A percentile compares a stretch with the other conserved stretches of the same genome.
Evolutionary conservation across 2,888 invertebrate species (phyloP).

Genomic region (Leptinotarsa juncta): DNA sequence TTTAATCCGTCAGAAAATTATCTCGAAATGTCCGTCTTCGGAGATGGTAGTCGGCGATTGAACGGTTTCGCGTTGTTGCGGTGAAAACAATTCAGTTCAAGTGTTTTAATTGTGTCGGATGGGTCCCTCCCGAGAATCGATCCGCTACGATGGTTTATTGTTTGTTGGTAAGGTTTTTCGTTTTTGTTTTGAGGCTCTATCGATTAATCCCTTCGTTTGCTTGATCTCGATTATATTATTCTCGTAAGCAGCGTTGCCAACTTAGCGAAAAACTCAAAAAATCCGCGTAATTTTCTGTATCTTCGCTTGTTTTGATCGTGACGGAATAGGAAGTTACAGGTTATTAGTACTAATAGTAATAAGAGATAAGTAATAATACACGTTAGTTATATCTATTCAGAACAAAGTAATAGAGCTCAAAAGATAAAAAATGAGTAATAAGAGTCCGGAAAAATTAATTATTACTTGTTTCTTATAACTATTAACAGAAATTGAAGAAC

Average conservation of each 20-base stretch:
- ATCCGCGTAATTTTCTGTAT: too few species aligned
- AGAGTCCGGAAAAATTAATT: too few species aligned
- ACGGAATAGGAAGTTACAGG: too few species aligned
- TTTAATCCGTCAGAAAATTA: constrained; percentile 54
- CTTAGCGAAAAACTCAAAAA: not conserved
- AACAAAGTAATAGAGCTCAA: too few species aligned
- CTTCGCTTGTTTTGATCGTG: too few species aligned
- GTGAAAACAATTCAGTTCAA: constrained; percentile 25
- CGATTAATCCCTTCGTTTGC: not conserved
- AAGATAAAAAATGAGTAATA: too few species aligned
- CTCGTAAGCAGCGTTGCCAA: not conserved
- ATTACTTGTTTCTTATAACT: too few species aligned
- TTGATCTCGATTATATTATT: not conserved
- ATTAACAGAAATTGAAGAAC: too few species aligned
- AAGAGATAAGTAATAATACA: too few species aligned
- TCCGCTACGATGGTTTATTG: constrained; percentile 28
- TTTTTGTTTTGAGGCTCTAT: not conserved
- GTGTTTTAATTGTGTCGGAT: constrained; percentile 26
- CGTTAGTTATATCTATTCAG: too few species aligned
- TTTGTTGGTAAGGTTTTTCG: constrained; percentile 31
- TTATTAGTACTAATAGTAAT: too few species aligned
- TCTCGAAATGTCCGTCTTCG: constrained; percentile 45
- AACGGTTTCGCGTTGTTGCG: constrained; percentile 29
- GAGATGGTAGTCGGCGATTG: constrained; percentile 36
- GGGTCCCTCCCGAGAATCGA: constrained; percentile 14